Evolutionary conservation across 2,113 vertebrate species (phyloP), one percentile per base, ranked within the genome.

Genomic region (Calcarius ornatus): DNA sequence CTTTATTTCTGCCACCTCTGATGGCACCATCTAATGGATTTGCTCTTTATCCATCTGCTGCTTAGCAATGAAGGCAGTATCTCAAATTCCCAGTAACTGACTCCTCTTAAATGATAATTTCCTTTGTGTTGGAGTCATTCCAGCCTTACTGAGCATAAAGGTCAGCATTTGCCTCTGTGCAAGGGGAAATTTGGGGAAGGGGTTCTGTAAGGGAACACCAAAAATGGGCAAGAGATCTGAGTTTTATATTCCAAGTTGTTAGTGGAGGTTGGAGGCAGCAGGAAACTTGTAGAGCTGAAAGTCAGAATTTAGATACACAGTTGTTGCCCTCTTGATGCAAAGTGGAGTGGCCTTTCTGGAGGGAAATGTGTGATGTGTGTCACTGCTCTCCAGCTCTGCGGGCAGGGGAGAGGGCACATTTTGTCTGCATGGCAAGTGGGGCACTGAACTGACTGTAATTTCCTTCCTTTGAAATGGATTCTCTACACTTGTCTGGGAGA

Each of bases 401-500:
- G 35, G 25, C 13, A 15, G 64, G 42, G 0, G 1, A 27, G 38
- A 48, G 18, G 40, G 12, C 7, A 5, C 42, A 3, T 76, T 93
- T 66, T 47, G 7, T n/a, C 21, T 2, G 2, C 27, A 9, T 63
- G 51, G 22, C 27, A 54, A 42, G 33, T 8, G 12, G 61, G 65
- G 35, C 60, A 24, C 82, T 82, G 38, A 71, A 47, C 22, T 22
- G 48, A 12, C 23, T 76, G 4, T 53, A 20, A 40, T 50, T 66
- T n/a, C 30, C 33, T 51, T 61, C 57, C 68, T 64, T 91, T 68
- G 31, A 30, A 19, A 0, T 16, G 50, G 27, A 9, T 51, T 19
- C 22, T 17, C 19, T 40, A 0, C 0, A 0, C 11, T 72, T 80
- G 12, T 63, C 19, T 47, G n/a, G 40, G 68, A 80, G 35, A 22